A percentile compares a stretch with the other conserved stretches of the same genome.
Evolutionary conservation across 2,888 invertebrate species (phyloP).

Genomic region (Erannis defoliaria): DNA sequence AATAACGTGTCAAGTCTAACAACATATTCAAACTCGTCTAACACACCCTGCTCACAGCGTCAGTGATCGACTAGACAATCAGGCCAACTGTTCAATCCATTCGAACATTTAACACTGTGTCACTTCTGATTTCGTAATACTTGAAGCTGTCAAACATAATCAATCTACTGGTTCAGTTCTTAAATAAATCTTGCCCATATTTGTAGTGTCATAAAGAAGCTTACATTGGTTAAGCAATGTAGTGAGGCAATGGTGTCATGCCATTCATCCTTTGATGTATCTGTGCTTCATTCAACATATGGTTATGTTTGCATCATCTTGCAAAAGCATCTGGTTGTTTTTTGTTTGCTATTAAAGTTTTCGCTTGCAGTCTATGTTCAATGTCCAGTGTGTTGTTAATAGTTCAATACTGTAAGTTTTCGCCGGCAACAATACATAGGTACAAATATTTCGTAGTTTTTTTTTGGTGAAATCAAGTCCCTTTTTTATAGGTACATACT

Average conservation of each 20-base stretch:
- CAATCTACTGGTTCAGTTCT: constrained; percentile 38
- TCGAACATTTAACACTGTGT: constrained; percentile 14
- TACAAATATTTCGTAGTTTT: too few relatives aligned
- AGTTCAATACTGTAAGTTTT: too few relatives aligned
- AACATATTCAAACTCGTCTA: not conserved
- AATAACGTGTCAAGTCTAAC: too few relatives aligned
- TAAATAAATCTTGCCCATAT: constrained; percentile 71
- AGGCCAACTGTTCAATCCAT: constrained; percentile 20
- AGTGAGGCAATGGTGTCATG: constrained; percentile 55
- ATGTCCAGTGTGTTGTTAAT: too few relatives aligned
- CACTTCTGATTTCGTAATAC: constrained; percentile 31
- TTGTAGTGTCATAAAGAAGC: constrained; percentile 50
- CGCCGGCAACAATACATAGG: too few relatives aligned
- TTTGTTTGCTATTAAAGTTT: not conserved
- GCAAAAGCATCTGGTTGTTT: constrained; percentile 40
- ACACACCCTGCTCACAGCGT: not conserved
- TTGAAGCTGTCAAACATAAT: constrained; percentile 35
- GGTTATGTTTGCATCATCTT: constrained; percentile 42
- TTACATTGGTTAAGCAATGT: constrained; percentile 50
- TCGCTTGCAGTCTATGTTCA: too few relatives aligned
- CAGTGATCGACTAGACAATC: constrained; percentile 6
- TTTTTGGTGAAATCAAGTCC: too few relatives aligned
- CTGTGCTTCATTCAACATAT: constrained; percentile 39
- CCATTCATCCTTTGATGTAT: constrained; percentile 39
- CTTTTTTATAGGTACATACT: too few relatives aligned